Percentiles rank a stretch among this genome's conserved stretches.
These are phyloP conservation scores for Cryptus armator DNA, from an alignment of 2,888 invertebrate genomes.

Conservation along the genomic window DNA sequence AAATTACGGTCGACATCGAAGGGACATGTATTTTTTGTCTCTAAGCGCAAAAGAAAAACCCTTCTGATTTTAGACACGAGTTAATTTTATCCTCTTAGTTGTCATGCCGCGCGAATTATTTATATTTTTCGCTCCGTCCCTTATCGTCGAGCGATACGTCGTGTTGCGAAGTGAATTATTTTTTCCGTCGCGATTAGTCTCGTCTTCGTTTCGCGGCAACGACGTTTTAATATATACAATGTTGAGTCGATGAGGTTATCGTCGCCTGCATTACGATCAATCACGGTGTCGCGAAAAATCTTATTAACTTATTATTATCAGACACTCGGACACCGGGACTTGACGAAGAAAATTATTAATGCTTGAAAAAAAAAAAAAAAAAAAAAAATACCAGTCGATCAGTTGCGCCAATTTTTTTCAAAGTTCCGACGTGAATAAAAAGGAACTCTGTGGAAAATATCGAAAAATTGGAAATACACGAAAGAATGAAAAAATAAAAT, in stretches of 20 bases:
- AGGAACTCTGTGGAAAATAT: no score
- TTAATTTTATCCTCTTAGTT: not conserved
- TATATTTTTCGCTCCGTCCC: not conserved
- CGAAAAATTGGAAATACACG: no score
- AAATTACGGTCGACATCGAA: not conserved
- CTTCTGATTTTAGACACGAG: not conserved
- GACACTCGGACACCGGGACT: not conserved
- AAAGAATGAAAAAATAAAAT: no score
- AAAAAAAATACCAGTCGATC: no score
- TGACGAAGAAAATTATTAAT: not conserved
- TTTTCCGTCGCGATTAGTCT: not conserved
- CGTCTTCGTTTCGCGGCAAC: not conserved
- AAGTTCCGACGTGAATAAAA: no score
- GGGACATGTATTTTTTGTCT: not conserved
- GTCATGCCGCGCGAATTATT: not conserved
- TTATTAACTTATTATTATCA: not conserved
- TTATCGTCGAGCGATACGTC: constrained; percentile 33
- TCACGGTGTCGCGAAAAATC: not conserved
- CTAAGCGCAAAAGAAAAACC: not conserved
- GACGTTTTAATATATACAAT: not conserved
- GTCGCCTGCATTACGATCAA: constrained; percentile 1
- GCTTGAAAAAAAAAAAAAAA: not conserved
- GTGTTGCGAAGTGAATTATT: constrained; percentile 31
- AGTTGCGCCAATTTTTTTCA: no score
- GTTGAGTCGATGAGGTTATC: constrained; percentile 18